Evolutionary conservation across 92 coral and sea anemone genomes (phyloP).

Genomic region (Micromussa lordhowensis): DNA sequence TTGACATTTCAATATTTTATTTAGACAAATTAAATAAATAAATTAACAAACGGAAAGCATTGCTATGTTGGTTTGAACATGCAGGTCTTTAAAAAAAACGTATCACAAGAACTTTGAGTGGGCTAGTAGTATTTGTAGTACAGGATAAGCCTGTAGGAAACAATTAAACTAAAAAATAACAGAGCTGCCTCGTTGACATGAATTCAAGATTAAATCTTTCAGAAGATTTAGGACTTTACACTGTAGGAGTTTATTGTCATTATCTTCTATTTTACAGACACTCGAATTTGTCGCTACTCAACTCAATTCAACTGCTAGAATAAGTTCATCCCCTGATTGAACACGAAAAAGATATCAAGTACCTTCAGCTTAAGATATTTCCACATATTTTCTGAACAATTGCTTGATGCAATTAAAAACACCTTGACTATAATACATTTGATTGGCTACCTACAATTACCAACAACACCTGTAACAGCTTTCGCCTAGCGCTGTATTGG

Average conservation of each 20-base stretch:
- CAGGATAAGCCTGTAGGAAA: neutral
- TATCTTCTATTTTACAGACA: neutral
- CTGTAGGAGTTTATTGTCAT: neutral
- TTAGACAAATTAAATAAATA: constrained; percentile 19
- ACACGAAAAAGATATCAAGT: neutral
- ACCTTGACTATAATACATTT: neutral
- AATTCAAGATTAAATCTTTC: neutral
- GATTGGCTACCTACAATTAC: constrained; percentile 3
- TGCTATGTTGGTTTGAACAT: neutral
- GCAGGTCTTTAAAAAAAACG: neutral
- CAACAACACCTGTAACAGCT: neutral
- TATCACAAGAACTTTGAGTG: neutral
- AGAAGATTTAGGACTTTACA: neutral
- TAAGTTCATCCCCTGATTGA: neutral
- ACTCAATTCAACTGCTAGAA: neutral
- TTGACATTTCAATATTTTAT: neutral
- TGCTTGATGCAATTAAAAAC: neutral
- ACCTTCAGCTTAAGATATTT: neutral
- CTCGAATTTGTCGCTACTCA: neutral
- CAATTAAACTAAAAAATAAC: neutral
- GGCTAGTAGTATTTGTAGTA: neutral
- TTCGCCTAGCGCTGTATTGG: neutral
- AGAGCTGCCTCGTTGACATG: neutral
- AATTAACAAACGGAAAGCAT: neutral
- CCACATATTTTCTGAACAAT: neutral